These are phyloP conservation scores for Strigamia crassipes DNA, from an alignment of 2,888 invertebrate genomes.

Conservation along the genomic window DNA sequence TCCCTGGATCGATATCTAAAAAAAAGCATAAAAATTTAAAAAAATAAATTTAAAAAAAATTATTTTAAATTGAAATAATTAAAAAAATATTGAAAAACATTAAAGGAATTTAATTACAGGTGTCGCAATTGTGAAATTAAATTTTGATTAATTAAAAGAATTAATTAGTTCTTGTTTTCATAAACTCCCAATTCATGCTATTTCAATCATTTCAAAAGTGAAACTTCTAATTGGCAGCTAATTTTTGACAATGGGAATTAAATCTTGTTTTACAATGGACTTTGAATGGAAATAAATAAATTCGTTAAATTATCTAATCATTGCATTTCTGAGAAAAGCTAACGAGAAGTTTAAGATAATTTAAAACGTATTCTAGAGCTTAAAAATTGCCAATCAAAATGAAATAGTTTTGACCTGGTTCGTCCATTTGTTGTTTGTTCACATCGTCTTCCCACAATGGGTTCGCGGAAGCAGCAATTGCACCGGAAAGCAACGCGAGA, in stretches of 20 bases:
- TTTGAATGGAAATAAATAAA: neutral
- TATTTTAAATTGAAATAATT: neutral
- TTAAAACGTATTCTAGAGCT: neutral
- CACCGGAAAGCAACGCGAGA: neutral
- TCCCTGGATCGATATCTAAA: constrained; percentile 5
- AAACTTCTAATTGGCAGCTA: neutral
- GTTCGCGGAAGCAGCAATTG: neutral
- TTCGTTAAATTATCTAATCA: neutral
- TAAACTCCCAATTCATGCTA: too few relatives aligned
- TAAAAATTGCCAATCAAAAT: neutral
- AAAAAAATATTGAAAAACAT: neutral
- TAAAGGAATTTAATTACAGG: too few relatives aligned
- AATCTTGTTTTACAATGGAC: neutral
- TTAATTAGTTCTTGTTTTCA: too few relatives aligned
- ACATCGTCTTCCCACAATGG: neutral
- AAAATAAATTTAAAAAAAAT: neutral
- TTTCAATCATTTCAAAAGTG: neutral
- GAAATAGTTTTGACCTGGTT: neutral
- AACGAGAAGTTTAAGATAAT: neutral
- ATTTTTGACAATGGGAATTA: neutral
- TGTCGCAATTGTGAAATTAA: too few relatives aligned
- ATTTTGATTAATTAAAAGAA: too few relatives aligned
- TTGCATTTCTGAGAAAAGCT: neutral
- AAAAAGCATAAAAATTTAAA: constrained; percentile 3
- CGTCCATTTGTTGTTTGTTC: neutral